Conservation (phyloP, 2,113 vertebrate genomes). For the Camelus dromedarius region DNA sequence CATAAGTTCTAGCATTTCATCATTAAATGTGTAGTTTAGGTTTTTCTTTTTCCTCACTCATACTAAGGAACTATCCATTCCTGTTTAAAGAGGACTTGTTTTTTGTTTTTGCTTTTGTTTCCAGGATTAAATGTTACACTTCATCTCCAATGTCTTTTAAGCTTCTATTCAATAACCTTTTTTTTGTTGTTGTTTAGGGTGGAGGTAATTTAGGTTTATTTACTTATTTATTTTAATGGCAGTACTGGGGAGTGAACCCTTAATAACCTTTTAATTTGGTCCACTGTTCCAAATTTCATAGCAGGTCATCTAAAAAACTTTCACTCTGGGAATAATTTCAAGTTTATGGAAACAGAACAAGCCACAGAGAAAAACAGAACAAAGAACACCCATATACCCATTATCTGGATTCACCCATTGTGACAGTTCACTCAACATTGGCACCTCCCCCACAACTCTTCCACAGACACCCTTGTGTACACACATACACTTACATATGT, state of each 20-base stretch:
- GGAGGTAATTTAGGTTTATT: no score
- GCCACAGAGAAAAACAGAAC: neutral
- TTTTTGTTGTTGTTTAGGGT: no score
- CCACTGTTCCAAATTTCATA: slow-evolving; percentile 23
- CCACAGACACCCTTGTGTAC: neutral
- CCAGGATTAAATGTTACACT: neutral
- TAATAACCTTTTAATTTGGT: slow-evolving; percentile 28
- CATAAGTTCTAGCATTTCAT: neutral
- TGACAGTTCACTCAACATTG: neutral
- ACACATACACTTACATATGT: rapidly evolving
- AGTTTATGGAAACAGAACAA: neutral
- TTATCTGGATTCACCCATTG: neutral
- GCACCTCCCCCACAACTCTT: neutral
- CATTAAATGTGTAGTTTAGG: neutral
- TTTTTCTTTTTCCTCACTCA: neutral
- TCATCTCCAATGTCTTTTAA: neutral
- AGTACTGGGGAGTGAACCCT: no score
- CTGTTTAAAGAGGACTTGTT: neutral
- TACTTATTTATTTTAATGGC: no score
- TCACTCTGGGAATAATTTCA: slow-evolving; percentile 41
- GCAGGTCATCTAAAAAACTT: neutral
- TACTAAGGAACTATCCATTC: neutral
- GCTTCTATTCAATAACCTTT: slow-evolving; percentile 3
- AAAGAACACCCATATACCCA: neutral
- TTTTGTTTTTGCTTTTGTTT: neutral